phyloP scores from a whole-genome alignment of 2,113 vertebrate genomes.

The Oenanthe melanoleuca region DNA sequence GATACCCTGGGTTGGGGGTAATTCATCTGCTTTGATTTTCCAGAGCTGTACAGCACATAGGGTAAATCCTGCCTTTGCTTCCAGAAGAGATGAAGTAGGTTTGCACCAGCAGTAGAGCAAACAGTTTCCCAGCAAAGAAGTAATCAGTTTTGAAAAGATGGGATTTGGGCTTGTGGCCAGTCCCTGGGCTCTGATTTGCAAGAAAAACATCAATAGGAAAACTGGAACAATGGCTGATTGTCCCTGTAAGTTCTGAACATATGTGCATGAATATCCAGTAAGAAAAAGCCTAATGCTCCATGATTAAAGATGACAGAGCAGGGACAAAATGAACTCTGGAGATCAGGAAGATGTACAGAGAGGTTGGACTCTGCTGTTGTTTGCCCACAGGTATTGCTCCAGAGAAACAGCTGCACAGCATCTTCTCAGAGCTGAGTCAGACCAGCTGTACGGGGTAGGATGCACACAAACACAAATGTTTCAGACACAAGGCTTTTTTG shows the following conservation, averaged over 20 bases:
- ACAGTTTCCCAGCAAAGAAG: not conserved
- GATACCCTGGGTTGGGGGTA: not conserved
- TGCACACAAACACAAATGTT: conserved; percentile 63
- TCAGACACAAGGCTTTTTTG: conserved; percentile 47
- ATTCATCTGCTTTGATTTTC: not conserved
- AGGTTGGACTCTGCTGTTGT: conserved; percentile 33
- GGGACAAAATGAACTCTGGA: conserved; percentile 63
- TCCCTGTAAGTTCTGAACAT: conserved; percentile 56
- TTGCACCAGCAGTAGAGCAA: conserved; percentile 33
- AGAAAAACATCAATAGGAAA: not conserved
- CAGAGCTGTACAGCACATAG: not conserved
- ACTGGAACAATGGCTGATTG: conserved; percentile 41
- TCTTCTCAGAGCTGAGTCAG: conserved; percentile 67
- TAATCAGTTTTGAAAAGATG: conserved; percentile 49
- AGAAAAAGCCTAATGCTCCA: conserved; percentile 50
- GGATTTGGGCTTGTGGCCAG: conserved; percentile 59
- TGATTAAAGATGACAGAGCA: conserved; percentile 70
- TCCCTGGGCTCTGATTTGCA: conserved; percentile 22
- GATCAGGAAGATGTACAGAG: conserved; percentile 40
- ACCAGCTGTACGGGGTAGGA: conserved; percentile 69
- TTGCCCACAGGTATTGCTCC: conserved; percentile 70
- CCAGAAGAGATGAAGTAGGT: not conserved
- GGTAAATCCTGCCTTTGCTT: not conserved
- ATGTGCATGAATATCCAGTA: conserved; percentile 50
- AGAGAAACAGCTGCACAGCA: conserved; percentile 75